Base-by-base conservation (phyloP, 53 echinoderm and acorn worm genomes). In the Zoroaster sp. region DNA sequence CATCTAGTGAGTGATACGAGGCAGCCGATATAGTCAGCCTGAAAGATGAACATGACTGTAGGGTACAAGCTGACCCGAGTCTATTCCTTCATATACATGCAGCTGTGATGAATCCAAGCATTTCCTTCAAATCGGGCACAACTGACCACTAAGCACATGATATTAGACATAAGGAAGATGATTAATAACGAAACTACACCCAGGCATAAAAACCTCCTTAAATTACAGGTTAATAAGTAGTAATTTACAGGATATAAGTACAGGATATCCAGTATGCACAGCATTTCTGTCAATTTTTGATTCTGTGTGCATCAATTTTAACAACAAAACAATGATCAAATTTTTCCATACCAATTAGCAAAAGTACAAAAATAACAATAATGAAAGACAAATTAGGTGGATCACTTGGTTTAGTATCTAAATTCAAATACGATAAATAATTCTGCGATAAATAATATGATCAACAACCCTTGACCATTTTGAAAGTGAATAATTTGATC, bases 41-140 rank as follows among this genome's bases (percentile, higher is more conserved):
- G 75, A 75, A 45, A 75, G 75, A 82, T 82, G 45, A 32, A 40
- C 65, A 66, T 82, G 66, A 32, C 66, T 67, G 82, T 66, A 44
- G 82, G 43, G 34, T 40, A 40, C 33, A 66, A 40, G 33, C 55
- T 45, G 42, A 39, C 65, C 82, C 66, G 82, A 82, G 66, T 44
- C 31, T 4, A 30, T 38, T 15, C 35, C n/a, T n/a, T 5, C 43
- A 66, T n/a, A n/a, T n/a, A n/a, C n/a, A 28, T 34, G 70, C 85
- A 85, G 85, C 85, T 85, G 85, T 71, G 70, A 71, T 85, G 69
- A 85, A 85, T 85, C 49, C 71, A 85, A 44, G 47, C 49, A 9
- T 69, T 70, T 85, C 71, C 85, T 70, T 46, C 44, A 4, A n/a
- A 67, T 36, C 78, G 37, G 51, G 42, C 42, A 9, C 28, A 51